phyloP scores from a whole-genome alignment of 2,888 invertebrate genomes.

The Hyposoter dolosus region DNA sequence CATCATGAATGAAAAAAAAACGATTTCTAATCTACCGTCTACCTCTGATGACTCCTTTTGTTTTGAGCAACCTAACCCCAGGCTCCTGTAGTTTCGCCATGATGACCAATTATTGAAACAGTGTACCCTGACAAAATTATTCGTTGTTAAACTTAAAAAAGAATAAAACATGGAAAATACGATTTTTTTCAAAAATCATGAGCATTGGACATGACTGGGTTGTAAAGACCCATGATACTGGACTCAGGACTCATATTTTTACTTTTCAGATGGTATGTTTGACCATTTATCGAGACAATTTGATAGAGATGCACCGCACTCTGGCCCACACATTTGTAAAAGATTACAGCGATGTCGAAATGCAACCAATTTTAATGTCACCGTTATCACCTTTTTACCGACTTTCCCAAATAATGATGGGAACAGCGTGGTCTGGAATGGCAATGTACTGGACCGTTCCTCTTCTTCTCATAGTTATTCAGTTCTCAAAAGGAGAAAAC shows the following conservation, averaged over 20 bases:
- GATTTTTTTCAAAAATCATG: not conserved
- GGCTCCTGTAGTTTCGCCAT: not conserved
- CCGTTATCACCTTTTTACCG: conserved; percentile 26
- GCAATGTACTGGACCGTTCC: conserved; percentile 34
- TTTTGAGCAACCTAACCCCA: not conserved
- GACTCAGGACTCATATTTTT: not conserved
- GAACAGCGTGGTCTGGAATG: not conserved
- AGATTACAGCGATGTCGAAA: not conserved
- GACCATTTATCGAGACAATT: conserved; percentile 32
- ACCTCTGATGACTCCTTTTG: not conserved
- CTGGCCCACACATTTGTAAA: not conserved
- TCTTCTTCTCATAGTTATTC: conserved; percentile 36
- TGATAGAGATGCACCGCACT: conserved; percentile 41
- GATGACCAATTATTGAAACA: no score
- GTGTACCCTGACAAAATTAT: not conserved
- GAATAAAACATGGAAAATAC: no score
- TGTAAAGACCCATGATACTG: not conserved
- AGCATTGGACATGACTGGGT: not conserved
- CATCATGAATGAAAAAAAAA: not conserved
- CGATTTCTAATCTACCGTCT: no score
- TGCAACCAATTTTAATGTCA: conserved; percentile 44
- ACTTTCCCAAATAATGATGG: not conserved
- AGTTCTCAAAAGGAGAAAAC: conserved; percentile 25
- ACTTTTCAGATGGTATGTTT: conserved; percentile 16
- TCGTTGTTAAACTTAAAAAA: not conserved